Percentiles rank a stretch among this genome's conserved stretches.
Conservation (phyloP, 2,888 invertebrate species). For the Scaeva pyrastri region DNA sequence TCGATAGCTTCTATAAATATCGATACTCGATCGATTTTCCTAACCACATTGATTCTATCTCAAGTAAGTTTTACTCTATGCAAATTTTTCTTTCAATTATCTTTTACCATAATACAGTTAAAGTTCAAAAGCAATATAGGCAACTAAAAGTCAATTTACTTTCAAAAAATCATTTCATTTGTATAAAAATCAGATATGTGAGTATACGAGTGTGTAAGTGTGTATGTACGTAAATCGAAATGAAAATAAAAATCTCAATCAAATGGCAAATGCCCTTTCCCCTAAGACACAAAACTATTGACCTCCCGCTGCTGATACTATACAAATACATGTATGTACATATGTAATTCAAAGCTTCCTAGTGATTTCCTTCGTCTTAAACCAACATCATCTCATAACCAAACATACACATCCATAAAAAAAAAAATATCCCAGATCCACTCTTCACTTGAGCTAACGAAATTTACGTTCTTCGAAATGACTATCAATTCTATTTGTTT, state of each 20-base stretch:
- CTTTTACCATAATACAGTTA: neutral
- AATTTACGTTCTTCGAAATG: conserved; percentile 70
- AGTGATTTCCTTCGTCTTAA: neutral
- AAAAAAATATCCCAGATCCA: neutral
- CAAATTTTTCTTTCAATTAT: neutral
- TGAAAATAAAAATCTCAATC: conserved; percentile 48
- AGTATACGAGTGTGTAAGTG: too few relatives aligned
- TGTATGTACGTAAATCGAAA: conserved; percentile 15
- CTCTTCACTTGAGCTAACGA: conserved; percentile 50
- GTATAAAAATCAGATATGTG: neutral
- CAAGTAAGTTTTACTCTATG: neutral
- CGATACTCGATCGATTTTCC: too few relatives aligned
- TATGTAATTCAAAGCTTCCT: too few relatives aligned
- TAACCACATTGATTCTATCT: too few relatives aligned
- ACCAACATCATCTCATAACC: conserved; percentile 38
- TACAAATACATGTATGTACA: too few relatives aligned
- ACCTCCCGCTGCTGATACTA: conserved; percentile 1
- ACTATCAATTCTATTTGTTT: conserved; percentile 73
- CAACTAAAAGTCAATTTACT: neutral
- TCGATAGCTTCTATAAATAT: too few relatives aligned
- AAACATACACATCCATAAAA: conserved; percentile 15
- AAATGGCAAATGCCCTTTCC: conserved; percentile 46
- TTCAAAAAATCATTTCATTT: neutral
- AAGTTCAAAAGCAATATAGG: neutral
- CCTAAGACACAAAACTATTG: conserved; percentile 9